phyloP scores from a whole-genome alignment of 1,140 invertebrate species.

The Papilio glaucus region DNA sequence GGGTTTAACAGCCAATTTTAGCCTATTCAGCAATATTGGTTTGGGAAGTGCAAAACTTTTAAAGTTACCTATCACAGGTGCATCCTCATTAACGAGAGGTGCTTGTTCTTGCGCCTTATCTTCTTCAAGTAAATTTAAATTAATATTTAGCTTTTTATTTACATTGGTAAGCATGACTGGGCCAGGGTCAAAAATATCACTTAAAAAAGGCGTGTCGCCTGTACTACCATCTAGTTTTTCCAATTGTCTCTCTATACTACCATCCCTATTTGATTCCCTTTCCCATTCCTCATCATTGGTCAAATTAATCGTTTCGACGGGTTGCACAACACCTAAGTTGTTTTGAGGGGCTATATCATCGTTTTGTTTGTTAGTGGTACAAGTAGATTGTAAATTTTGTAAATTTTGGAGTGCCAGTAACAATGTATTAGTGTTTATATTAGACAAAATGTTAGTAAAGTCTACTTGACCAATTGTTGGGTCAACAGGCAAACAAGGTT shows the following conservation, averaged over 20 bases:
- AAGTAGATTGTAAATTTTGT: constrained; percentile 58
- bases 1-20: constrained; percentile 74
- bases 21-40: constrained; percentile 78
- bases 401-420: constrained; percentile 74
- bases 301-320: constrained; percentile 75
- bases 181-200: constrained; percentile 81
- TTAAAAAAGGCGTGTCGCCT: constrained; percentile 77
- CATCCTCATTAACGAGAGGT: constrained; percentile 61
- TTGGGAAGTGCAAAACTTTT: constrained; percentile 83
- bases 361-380: constrained; percentile 40
- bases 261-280: constrained; percentile 71
- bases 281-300: constrained; percentile 80
- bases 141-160: constrained; percentile 64
- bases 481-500: neutral
- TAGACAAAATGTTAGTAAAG: constrained; percentile 63
- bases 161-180: constrained; percentile 63
- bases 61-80: constrained; percentile 77
- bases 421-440: constrained; percentile 71
- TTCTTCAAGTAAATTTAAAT: constrained; percentile 54
- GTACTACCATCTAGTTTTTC: constrained; percentile 66
- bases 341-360: constrained; percentile 40
- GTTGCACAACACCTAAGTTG: constrained; percentile 35
- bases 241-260: constrained; percentile 71
- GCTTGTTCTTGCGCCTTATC: constrained; percentile 47
- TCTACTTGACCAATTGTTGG: constrained; percentile 48